Conservation (phyloP, 1,140 invertebrate species). For the Adelges cooleyi region DNA sequence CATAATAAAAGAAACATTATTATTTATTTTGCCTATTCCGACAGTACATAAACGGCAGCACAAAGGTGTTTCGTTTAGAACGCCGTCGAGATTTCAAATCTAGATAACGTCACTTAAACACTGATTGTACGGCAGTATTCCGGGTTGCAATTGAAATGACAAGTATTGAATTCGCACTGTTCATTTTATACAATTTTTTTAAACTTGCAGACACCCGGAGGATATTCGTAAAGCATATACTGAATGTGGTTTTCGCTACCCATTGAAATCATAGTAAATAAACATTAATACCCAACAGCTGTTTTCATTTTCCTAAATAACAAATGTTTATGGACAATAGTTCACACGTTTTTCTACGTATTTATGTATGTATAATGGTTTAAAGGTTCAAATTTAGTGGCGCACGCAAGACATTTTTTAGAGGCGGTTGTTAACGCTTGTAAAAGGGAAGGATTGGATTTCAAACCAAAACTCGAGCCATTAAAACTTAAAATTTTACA, state of each 20-base stretch:
- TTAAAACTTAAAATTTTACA: no score
- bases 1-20: neutral
- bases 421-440: no score
- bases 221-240: no score
- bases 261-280: slow-evolving; percentile 6
- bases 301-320: neutral
- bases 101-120: slow-evolving; percentile 17
- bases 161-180: slow-evolving; percentile 10
- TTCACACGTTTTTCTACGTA: no score
- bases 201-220: neutral
- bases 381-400: no score
- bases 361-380: no score
- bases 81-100: neutral
- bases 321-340: no score
- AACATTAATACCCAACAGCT: neutral
- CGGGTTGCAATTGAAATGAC: neutral
- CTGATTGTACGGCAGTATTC: neutral
- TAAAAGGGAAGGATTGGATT: no score
- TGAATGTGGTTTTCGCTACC: neutral
- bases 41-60: neutral
- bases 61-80: neutral
- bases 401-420: no score
- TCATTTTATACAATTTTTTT: neutral
- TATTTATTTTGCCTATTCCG: no score
- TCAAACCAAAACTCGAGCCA: no score